Conservation (phyloP, 2,113 vertebrate genomes). For the Melanotaenia duboulayi region DNA sequence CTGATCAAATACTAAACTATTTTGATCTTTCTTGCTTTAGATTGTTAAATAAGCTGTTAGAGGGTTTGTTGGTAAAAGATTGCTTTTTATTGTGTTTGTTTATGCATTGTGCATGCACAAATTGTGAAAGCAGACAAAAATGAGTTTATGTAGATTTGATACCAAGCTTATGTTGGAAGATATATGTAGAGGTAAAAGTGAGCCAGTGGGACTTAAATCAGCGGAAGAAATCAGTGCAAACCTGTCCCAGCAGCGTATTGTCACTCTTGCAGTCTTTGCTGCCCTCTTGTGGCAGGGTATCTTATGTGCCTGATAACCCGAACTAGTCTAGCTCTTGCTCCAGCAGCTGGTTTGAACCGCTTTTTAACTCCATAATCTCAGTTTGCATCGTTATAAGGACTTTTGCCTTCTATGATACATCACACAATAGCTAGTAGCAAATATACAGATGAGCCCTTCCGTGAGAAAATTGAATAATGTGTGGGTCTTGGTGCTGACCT, state of each 20-base stretch:
- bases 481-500: constrained; percentile 40
- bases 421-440: constrained; percentile 8
- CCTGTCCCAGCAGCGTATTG: neutral
- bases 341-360: neutral
- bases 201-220: constrained; percentile 22
- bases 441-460: constrained; percentile 30
- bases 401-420: neutral
- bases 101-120: constrained; percentile 7
- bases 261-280: constrained; percentile 49
- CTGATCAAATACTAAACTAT: constrained; percentile 34
- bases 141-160: constrained; percentile 12
- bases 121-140: constrained; percentile 7
- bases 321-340: neutral
- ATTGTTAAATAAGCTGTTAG: constrained; percentile 10
- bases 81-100: neutral
- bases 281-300: constrained; percentile 68
- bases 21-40: constrained; percentile 16
- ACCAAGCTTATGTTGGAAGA: constrained; percentile 8
- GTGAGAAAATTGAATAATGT: constrained; percentile 35
- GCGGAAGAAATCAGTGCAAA: constrained; percentile 8
- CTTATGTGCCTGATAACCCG: neutral
- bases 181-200: constrained; percentile 23
- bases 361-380: constrained; percentile 13
- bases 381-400: neutral
- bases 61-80: constrained; percentile 28